Evolutionary conservation across 2,113 vertebrate species (phyloP), one percentile per base, ranked within the genome.

Genomic region (Crotalus tigris): DNA sequence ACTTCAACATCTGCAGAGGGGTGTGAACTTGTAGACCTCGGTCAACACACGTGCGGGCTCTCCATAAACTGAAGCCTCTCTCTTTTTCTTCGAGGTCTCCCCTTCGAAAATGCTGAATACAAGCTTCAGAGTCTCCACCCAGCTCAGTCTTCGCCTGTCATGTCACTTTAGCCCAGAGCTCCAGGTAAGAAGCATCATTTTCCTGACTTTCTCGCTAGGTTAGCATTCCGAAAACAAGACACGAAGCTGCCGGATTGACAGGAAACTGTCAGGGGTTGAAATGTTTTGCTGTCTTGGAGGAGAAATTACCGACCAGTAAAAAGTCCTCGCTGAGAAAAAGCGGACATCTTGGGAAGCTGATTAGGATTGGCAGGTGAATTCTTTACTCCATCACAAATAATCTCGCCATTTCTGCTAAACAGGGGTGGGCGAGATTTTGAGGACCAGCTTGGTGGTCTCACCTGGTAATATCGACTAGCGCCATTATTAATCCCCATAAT

Each of bases 181-280:
- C 33, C 17, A 86, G 92, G 94, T 85, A 51, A 51, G 91, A 92
- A 94, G 94, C 95, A 94, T 95, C 91, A 0, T 93, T 93, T 51
- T 94, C 93, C 96, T 95, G 95, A 93, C 96, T 96, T 93, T 89
- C 46, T 54, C 1, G 87, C 95, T 94, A 3, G 0, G 94, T 85
- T 97, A 94, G 94, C 93, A 92, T 95, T 97, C 97, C 94, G 39
- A 94, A 95, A 94, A 94, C 26, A 89, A 97, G 96, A 95, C 95
- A 94, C 23, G 58, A 55, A 93, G 93, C 90, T 33, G 55, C 95
- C 91, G 88, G 95, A 96, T 94, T 96, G 97, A 97, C 91, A 89
- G 92, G 94, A 88, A 81, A 90, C 96, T 97, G 97, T 97, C 97
- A 97, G 19, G 13, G 61, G 89, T 95, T 95, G 96, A 95, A 95